Conservation (phyloP, 2,888 invertebrate genomes). For the Hermaeophaga mercurialis region DNA sequence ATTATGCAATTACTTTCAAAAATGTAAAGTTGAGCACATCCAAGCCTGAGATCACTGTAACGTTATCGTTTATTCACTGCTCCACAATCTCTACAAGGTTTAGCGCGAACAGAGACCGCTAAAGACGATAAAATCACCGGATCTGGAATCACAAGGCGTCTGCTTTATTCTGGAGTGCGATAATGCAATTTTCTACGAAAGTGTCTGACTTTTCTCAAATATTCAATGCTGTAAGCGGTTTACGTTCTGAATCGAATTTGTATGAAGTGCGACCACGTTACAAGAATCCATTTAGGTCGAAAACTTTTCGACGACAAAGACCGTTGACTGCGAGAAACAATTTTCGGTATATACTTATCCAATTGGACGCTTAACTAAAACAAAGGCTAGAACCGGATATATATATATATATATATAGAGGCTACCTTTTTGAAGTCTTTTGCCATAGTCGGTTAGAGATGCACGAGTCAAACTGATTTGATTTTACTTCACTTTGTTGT, state of each 20-base stretch:
- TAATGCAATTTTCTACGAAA: slow-evolving; percentile 7
- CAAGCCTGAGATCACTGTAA: slow-evolving; percentile 5
- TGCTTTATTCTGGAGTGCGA: not conserved
- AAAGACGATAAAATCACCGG: not conserved
- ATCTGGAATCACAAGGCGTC: slow-evolving; percentile 5
- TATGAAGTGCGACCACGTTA: slow-evolving; percentile 9
- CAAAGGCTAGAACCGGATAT: too few relatives aligned
- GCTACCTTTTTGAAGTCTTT: too few relatives aligned
- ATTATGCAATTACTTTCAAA: too few relatives aligned
- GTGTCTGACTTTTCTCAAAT: slow-evolving; percentile 6
- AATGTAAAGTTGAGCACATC: too few relatives aligned
- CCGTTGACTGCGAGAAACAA: not conserved
- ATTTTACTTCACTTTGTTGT: too few relatives aligned
- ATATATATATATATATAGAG: too few relatives aligned
- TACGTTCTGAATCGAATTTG: slow-evolving; percentile 6
- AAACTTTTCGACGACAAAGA: slow-evolving; percentile 3
- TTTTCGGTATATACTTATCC: not conserved
- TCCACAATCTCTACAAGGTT: slow-evolving; percentile 1
- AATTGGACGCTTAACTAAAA: not conserved
- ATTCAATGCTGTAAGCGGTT: slow-evolving; percentile 8
- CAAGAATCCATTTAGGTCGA: slow-evolving; percentile 3
- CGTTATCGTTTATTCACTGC: slow-evolving; percentile 1
- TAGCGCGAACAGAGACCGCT: not conserved
- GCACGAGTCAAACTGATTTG: too few relatives aligned
- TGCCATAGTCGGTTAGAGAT: too few relatives aligned